phyloP scores from a whole-genome alignment of 2,797 vertebrate genomes.

The Yasuhikotakia modesta region DNA sequence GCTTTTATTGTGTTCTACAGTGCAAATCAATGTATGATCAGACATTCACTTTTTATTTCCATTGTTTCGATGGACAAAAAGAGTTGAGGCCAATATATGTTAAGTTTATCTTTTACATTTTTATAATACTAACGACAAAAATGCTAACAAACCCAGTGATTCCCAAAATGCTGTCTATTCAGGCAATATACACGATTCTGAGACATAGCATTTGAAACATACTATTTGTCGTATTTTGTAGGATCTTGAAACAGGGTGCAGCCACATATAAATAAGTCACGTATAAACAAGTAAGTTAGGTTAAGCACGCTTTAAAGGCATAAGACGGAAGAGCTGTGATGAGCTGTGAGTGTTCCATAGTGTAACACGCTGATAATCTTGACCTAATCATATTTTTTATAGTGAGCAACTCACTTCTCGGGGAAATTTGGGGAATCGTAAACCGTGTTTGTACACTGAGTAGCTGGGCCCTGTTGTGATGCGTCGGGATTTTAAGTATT shows the following conservation, averaged over 20 bases:
- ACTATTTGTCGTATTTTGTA: too few relatives aligned
- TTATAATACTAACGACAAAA: background rate
- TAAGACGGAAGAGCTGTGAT: background rate
- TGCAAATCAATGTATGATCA: background rate
- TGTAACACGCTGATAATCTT: too few relatives aligned
- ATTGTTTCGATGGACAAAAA: background rate
- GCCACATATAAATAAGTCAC: background rate
- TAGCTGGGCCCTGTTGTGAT: background rate
- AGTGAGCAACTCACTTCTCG: background rate
- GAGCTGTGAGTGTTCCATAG: background rate
- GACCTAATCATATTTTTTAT: background rate
- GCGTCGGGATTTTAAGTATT: background rate
- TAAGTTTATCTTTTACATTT: background rate
- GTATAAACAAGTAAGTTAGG: background rate
- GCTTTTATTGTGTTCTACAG: background rate
- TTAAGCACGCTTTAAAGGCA: background rate
- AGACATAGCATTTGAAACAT: background rate
- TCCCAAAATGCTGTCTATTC: background rate
- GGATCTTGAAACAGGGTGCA: background rate
- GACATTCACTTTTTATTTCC: background rate
- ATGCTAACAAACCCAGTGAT: background rate
- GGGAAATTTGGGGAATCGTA: background rate
- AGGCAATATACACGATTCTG: background rate
- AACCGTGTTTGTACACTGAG: slow-evolving; percentile 10
- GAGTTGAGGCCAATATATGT: background rate